Percentiles rank a stretch among this genome's conserved stretches.
Conservation (phyloP, 2,888 invertebrate genomes). For the Cordilura impudica region DNA sequence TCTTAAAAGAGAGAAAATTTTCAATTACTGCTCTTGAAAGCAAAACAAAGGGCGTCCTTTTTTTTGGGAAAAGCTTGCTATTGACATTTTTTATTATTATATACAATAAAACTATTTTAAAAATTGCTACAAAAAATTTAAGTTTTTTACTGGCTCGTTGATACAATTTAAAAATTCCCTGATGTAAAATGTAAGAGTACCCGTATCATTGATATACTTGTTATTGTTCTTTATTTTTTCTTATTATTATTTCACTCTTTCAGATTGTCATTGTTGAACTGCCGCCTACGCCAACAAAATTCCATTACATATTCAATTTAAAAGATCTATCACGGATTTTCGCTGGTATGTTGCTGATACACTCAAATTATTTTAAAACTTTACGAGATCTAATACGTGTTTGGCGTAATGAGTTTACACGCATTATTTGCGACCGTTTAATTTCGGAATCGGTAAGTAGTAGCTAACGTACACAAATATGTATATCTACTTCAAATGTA, state of each 20-base stretch:
- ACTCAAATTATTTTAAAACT: constrained; percentile 84
- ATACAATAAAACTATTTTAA: too few species aligned
- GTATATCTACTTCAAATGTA: neutral
- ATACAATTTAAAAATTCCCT: too few species aligned
- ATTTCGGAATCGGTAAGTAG: constrained; percentile 81
- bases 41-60: too few species aligned
- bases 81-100: too few species aligned
- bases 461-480: neutral
- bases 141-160: too few species aligned
- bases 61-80: too few species aligned
- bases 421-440: constrained; percentile 92
- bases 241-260: too few species aligned
- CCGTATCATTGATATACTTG: neutral
- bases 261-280: constrained; percentile 86
- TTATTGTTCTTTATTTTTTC: neutral
- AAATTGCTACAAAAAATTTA: too few species aligned
- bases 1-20: too few species aligned
- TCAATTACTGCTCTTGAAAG: too few species aligned
- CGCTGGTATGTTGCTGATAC: constrained; percentile 88
- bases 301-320: constrained; percentile 96
- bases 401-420: constrained; percentile 93
- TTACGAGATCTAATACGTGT: constrained; percentile 87
- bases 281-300: constrained; percentile 94
- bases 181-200: too few species aligned
- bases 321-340: constrained; percentile 92